phyloP scores from a whole-genome alignment of 2,888 invertebrate genomes.

The Aplocera efformata region DNA sequence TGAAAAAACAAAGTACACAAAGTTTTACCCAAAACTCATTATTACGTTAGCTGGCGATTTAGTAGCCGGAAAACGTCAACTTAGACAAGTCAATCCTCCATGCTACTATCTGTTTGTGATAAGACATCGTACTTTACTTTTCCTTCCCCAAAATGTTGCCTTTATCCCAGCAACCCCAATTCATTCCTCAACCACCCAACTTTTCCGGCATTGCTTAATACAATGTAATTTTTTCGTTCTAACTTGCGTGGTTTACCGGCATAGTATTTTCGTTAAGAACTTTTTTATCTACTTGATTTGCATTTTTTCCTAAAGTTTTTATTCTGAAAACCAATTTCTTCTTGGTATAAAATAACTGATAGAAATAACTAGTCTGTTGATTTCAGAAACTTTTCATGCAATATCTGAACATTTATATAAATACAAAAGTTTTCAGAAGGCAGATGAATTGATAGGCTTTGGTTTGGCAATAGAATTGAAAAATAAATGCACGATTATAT shows the following conservation, averaged over 20 bases:
- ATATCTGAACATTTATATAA: too few species aligned
- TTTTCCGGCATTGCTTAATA: slow-evolving; percentile 53
- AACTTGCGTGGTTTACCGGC: slow-evolving; percentile 33
- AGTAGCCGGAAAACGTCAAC: slow-evolving; percentile 40
- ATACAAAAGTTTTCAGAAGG: too few species aligned
- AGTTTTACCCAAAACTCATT: too few species aligned
- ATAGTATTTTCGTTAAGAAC: slow-evolving; percentile 36
- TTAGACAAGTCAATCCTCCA: slow-evolving; percentile 46
- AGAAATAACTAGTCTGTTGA: too few species aligned
- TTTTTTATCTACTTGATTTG: slow-evolving; percentile 36
- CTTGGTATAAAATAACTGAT: too few species aligned
- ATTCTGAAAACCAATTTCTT: slow-evolving; percentile 28
- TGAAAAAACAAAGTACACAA: too few species aligned
- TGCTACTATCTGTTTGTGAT: slow-evolving; percentile 48
- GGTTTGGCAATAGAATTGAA: too few species aligned
- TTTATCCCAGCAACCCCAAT: slow-evolving; percentile 46
- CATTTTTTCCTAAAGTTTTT: slow-evolving; percentile 33
- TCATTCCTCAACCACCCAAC: slow-evolving; percentile 49
- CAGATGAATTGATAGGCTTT: too few species aligned
- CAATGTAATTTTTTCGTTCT: slow-evolving; percentile 49
- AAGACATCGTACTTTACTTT: slow-evolving; percentile 47
- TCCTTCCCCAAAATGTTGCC: slow-evolving; percentile 43
- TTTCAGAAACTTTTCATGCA: too few species aligned
- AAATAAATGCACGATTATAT: too few species aligned
- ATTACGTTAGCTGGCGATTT: too few species aligned